Evolutionary conservation across 2,888 invertebrate species (phyloP), one percentile per base, ranked within the genome.

Genomic region (Volucella bombylans): DNA sequence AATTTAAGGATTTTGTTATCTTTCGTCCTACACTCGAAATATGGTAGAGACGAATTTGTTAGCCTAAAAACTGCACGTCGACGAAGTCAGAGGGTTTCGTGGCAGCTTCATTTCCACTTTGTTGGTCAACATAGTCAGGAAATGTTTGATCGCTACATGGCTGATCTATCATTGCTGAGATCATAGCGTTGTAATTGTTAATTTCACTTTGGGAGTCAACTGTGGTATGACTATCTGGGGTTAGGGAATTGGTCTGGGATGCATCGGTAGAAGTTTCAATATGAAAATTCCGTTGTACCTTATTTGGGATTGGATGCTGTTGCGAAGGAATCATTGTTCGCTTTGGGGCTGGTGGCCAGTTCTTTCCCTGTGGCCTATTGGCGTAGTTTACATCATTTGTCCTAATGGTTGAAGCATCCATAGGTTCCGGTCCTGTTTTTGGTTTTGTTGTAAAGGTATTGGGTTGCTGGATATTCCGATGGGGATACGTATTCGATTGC

Each of bases 251-350:
- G 54, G 31, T 18, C 62, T 23, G 18, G 2, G 2, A 23, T 23
- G 18, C 18, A 23, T 23, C 18, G 18, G 18, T 23, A 23, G 18
- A 23, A 23, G 18, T 23, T 23, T 23, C 31, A 31, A 4, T 31
- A 31, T 31, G 50, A 23, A 67, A 65, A 23, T 65, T 65, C 15
- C 67, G 15, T 49, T 76, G 57, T 10, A 41, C 15, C 39, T 76
- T 76, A 8, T 12, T 47, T 9, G 69, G 43, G 3, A 49, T 4
- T 14, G 14, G 1, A 11, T 9, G 10, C 8, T 49, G 49, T 15
- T 49, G 49, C 15, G 49, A 49, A 8, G 2, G 49, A 12, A 15
- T 8, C 8, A 49, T 49, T 12, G 49, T 31, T 45, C 45, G 11
- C 45, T 57, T 54, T 23, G 23, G 23, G 31, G 55, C 55, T 31